A percentile compares a stretch with the other conserved stretches of the same genome.
phyloP scores from a whole-genome alignment of 2,113 vertebrate species.

The Podilymbus podiceps region DNA sequence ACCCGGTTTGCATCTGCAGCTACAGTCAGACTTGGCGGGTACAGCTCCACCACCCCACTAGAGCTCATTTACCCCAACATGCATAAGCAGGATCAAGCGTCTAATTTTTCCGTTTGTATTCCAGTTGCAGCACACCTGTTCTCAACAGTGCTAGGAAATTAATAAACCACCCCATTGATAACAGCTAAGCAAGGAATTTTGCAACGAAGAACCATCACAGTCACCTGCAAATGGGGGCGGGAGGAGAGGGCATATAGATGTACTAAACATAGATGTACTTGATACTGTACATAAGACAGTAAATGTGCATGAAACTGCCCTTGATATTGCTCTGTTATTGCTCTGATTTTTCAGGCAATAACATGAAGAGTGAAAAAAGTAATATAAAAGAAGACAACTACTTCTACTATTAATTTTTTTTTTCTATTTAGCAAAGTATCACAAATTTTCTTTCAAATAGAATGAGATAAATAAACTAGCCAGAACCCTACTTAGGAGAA shows the following conservation, averaged over 20 bases:
- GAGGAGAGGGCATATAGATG: accelerated
- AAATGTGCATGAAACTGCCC: not conserved
- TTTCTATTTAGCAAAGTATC: not conserved
- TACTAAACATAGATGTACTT: not conserved
- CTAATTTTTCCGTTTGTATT: not conserved
- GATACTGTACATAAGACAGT: not conserved
- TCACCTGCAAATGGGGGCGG: not conserved
- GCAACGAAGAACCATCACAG: not conserved
- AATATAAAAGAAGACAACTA: not conserved
- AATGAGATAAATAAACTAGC: not conserved
- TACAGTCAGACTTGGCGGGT: not conserved
- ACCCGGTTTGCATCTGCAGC: not conserved
- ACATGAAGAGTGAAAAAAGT: not conserved
- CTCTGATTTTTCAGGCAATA: not conserved
- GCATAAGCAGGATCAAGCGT: not conserved
- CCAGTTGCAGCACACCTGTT: not conserved
- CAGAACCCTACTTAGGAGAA: not conserved
- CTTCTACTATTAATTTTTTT: not conserved
- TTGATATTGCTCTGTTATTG: not conserved
- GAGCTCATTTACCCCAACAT: not conserved
- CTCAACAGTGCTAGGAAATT: not conserved
- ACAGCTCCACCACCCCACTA: not conserved
- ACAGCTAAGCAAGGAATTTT: not conserved
- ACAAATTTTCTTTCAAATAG: not conserved
- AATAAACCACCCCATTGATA: not conserved